Conservation (phyloP, 2,888 invertebrate genomes). For the Tupiocoris notatus region DNA sequence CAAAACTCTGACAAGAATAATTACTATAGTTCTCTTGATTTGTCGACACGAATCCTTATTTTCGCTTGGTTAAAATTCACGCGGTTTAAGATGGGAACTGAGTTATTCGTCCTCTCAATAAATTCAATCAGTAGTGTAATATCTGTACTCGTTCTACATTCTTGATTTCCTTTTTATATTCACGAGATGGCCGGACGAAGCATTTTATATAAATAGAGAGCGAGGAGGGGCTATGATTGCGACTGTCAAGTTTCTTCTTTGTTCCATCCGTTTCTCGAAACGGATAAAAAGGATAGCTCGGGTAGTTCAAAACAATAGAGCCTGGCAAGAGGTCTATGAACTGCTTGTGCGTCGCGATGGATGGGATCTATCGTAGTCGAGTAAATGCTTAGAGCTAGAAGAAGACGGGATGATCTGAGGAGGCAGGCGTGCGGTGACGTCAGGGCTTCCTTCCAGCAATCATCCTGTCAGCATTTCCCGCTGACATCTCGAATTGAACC, state of each 20-base stretch:
- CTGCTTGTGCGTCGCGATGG: background rate
- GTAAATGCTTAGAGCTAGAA: background rate
- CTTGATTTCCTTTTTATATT: no score
- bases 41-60: no score
- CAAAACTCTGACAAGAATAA: no score
- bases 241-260: constrained; percentile 9
- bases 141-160: no score
- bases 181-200: constrained; percentile 10
- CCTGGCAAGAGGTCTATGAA: constrained; percentile 20
- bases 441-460: constrained; percentile 37
- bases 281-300: background rate
- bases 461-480: constrained; percentile 33
- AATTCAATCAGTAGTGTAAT: no score
- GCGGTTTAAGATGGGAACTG: no score
- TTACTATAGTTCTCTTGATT: no score
- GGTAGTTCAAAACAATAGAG: constrained; percentile 21
- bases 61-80: no score
- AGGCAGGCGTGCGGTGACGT: constrained; percentile 27
- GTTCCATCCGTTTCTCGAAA: background rate
- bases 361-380: background rate
- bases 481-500: constrained; percentile 34
- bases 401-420: constrained; percentile 4
- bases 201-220: constrained; percentile 13
- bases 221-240: constrained; percentile 21
- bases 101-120: no score